Evolutionary conservation across 2,888 invertebrate species (phyloP).

Genomic region (Onchidella celtica): DNA sequence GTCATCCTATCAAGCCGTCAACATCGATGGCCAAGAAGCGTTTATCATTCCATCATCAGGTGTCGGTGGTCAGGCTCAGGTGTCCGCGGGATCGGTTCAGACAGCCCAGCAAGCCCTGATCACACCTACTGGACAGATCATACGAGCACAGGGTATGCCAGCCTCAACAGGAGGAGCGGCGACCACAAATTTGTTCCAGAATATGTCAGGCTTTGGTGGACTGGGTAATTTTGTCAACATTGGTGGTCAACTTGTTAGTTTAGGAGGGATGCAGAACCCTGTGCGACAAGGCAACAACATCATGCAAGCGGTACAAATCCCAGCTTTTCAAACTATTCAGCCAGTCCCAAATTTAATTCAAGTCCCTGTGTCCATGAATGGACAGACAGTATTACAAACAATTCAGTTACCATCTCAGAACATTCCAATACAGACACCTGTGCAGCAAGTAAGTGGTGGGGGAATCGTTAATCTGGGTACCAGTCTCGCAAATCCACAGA

Average conservation of each 20-base stretch:
- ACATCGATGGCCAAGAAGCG: constrained; percentile 94
- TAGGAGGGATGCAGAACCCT: constrained; percentile 57
- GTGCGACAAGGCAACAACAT: constrained; percentile 65
- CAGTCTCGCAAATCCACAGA: constrained; percentile 19
- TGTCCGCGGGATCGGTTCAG: neutral
- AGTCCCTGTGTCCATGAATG: constrained; percentile 92
- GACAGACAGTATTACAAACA: constrained; percentile 97
- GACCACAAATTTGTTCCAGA: constrained; percentile 39
- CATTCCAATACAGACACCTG: constrained; percentile 42
- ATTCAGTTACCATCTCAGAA: constrained; percentile 88
- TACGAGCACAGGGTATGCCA: constrained; percentile 64
- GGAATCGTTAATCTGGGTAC: constrained; percentile 34
- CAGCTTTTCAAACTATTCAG: constrained; percentile 80
- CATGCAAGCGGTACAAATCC: constrained; percentile 85
- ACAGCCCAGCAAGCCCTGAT: constrained; percentile 55
- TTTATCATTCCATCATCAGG: constrained; percentile 89
- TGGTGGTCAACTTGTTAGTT: constrained; percentile 70
- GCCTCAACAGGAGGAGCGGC: constrained; percentile 59
- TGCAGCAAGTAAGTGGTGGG: constrained; percentile 27
- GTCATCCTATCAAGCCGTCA: constrained; percentile 90
- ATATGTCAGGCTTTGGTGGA: constrained; percentile 52
- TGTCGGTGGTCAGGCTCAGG: constrained; percentile 69
- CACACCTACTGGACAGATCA: constrained; percentile 70
- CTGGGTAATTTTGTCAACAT: constrained; percentile 67
- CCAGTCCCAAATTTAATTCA: constrained; percentile 85